Base-by-base conservation (phyloP, 2,888 invertebrate species). In the Muscina levida region DNA sequence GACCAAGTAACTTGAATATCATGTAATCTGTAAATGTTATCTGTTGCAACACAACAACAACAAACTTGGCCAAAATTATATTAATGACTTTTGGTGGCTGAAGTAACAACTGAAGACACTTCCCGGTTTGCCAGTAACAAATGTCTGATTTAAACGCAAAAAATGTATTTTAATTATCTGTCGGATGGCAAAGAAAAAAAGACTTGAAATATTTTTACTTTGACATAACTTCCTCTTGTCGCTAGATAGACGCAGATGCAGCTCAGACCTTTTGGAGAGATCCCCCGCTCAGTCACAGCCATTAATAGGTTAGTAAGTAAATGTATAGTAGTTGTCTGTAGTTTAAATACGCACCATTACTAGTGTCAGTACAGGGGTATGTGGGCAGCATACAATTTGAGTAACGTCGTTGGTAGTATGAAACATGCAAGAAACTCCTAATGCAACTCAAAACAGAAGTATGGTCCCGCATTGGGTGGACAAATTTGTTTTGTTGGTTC, bases 1-100 rank as follows among this genome's bases (percentile, higher is more conserved):
- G 73, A 80, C 71, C 77, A 80, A 77, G 66, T 73, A 80, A 77
- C 73, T 71, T 70, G 77, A 57, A 71, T 73, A 73, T 57, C 76
- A 66, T 80, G 53, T 73, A 51, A 70, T 70, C 46, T 37, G 24
- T 66, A 72, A 72, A 72, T 68, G 42, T 72, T 75, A 57, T 37
- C 59, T 26, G 15, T n/a, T 17, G 51, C 22, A 65, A 46, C n/a
- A 22, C 66, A 66, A n/a, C 56, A 57, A n/a, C 65, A 67, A 57
- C 72, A 72, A 73, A 65, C 22, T 53, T n/a, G 67, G 44, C 56
- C 37, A 22, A 46, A 68, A 59, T 31, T 51, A 77, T 72, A 65
- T 68, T 72, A 68, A 75, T 75, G 81, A 71, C 51, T 72, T 31
- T 44, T 72, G 46, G 31, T 72, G 62, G 72, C 22, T 46, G 26